Base-by-base conservation (phyloP, 2,113 vertebrate genomes). In the Nycticebus coucang region DNA sequence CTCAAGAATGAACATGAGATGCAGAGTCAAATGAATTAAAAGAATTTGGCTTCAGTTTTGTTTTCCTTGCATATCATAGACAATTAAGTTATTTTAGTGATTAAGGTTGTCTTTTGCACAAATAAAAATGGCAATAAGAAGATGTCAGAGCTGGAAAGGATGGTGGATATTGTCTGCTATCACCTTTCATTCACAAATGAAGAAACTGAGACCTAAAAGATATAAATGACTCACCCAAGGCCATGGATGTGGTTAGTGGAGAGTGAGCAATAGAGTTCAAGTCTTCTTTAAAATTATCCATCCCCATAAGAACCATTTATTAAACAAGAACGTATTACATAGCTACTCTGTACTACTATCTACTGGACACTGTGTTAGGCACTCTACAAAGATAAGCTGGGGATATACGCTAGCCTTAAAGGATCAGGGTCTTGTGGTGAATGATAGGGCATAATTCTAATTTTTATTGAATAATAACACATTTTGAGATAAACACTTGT, bases 51-150 rank as follows among this genome's bases (percentile, higher is more conserved):
- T 84, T 78, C 71, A 30, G 30, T 64, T 95, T 91, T n/a, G 84
- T 94, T 90, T 87, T 55, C 59, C 68, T 84, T 80, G 26, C 12
- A 60, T 72, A 37, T 90, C 28, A 35, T 55, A 45, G 45, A 28
- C 60, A 85, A 85, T 66, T 6, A 45, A 81, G 21, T 93, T 93
- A 88, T 89, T 45, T 93, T 66, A 69, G 87, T 90, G 37, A 92
- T 62, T 79, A 62, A 80, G 28, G 30, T 64, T 64, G 15, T 53
- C 50, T 82, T 89, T 78, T 82, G 28, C 30, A 89, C 50, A 82
- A 83, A 79, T 50, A 66, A 90, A 90, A 87, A 35, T 3, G 18
- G 22, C 57, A 74, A n/a, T 86, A 81, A 78, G n/a, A 74, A 66
- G 37, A 71, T 57, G 28, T 86, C 15, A 37, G 33, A 85, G 50